Base-by-base conservation (phyloP, 2,797 vertebrate species). In the Pteronotus mesoamericanus region DNA sequence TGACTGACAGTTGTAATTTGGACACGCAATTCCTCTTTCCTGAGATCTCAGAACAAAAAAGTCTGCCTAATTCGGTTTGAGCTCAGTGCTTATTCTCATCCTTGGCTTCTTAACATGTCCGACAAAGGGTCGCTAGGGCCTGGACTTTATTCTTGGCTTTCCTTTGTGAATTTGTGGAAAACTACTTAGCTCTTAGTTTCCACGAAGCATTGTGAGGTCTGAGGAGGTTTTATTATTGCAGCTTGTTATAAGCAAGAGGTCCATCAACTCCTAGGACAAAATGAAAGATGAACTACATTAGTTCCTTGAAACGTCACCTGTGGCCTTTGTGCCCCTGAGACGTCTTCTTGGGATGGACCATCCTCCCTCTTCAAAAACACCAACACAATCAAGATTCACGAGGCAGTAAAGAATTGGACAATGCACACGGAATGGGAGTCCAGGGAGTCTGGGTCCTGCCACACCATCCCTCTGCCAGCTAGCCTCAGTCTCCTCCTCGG, bases 101-200 rank as follows among this genome's bases (percentile, higher is more conserved):
- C 85, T 74, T 22, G 34, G 78, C 34, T 66, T 69, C 57, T 26
- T 29, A 84, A 42, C 48, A 42, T 42, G 89, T 80, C 94, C 1
- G 1, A 32, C 26, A 11, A 64, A 78, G 72, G 74, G 79, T 74
- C 64, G 32, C 64, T 6, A 26, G 75, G 69, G 86, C 46, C 92
- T 86, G 74, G 37, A 59, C 89, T 88, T 84, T 83, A 69, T 66
- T 93, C 78, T 72, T n/a, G 59, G 75, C 64, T 83, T 89, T 85
- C 90, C 77, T 77, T 11, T 34, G 51, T 37, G 77, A 92, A 80
- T 53, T 26, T 8, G 59, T 44, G 48, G 57, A 72, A 75, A 78
- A 88, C 69, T 8, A 39, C 80, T 61, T 48, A 9, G 61, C 77
- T 86, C 37, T 59, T 29, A 12, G 22, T n/a, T 89, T 71, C 87